phyloP scores from a whole-genome alignment of 2,888 invertebrate genomes.

The Drosophila flavopinicola region DNA sequence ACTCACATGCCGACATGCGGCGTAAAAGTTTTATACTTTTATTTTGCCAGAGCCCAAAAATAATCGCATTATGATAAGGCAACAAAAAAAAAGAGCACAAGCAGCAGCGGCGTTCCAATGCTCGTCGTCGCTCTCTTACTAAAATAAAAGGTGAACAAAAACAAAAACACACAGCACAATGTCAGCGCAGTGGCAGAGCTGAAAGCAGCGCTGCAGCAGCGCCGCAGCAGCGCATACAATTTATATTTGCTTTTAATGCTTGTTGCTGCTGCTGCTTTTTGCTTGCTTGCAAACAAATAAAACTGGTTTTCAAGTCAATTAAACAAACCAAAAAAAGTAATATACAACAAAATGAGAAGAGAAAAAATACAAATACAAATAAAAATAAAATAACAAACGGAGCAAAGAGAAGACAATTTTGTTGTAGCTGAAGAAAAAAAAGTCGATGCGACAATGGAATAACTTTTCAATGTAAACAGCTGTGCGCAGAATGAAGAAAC shows the following conservation, averaged over 20 bases:
- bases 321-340: conserved; percentile 57
- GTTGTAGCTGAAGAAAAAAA: conserved; percentile 21
- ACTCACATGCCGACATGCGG: conserved; percentile 45
- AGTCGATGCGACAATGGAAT: conserved; percentile 26
- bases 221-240: conserved; percentile 54
- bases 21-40: conserved; percentile 67
- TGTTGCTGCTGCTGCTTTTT: conserved; percentile 52
- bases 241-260: conserved; percentile 74
- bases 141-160: conserved; percentile 40
- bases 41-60: conserved; percentile 66
- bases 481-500: conserved; percentile 10
- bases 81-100: conserved; percentile 26
- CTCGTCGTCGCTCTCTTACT: conserved; percentile 6
- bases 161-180: conserved; percentile 22
- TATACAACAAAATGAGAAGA: conserved; percentile 10
- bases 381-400: conserved; percentile 32
- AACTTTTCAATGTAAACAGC: conserved; percentile 45
- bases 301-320: conserved; percentile 75
- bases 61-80: conserved; percentile 73
- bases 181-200: conserved; percentile 23
- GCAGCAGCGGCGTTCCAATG: conserved; percentile 24
- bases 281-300: conserved; percentile 70
- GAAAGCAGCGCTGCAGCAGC: conserved; percentile 26
- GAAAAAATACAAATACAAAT: conserved; percentile 23
- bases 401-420: conserved; percentile 35